phyloP scores from a whole-genome alignment of 2,797 vertebrate species.

The Anniella stebbinsi region DNA sequence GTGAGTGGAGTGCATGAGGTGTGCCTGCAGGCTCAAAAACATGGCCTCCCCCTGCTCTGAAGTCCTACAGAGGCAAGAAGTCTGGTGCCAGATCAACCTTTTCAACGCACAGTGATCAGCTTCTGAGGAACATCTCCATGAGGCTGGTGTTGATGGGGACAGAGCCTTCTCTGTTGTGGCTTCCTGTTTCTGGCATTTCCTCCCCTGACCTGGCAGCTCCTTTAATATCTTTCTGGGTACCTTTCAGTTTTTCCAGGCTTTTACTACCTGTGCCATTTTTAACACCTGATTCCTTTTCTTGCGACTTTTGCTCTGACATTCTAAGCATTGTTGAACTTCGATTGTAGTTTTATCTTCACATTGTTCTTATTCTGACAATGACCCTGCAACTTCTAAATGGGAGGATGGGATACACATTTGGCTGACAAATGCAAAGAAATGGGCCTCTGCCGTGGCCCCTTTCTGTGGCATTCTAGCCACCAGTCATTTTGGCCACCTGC shows the following conservation, averaged over 20 bases:
- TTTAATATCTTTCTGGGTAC: not conserved
- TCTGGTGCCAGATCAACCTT: not conserved
- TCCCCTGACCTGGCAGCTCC: not conserved
- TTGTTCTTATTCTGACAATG: not conserved
- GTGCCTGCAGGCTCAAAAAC: too few relatives aligned
- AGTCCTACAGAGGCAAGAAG: not conserved
- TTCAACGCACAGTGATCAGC: not conserved
- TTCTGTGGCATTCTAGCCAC: not conserved
- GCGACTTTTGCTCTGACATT: too few relatives aligned
- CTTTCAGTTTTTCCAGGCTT: not conserved
- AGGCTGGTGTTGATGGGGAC: fast-evolving
- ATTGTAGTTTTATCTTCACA: not conserved
- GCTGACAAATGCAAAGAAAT: too few relatives aligned
- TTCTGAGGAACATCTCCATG: not conserved
- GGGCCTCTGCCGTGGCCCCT: not conserved
- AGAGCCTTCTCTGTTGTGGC: not conserved
- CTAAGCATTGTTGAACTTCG: not conserved
- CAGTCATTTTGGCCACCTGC: not conserved
- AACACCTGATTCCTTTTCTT: not conserved
- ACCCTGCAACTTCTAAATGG: not conserved
- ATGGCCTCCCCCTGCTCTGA: not conserved
- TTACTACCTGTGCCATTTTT: not conserved
- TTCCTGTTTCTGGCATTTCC: not conserved
- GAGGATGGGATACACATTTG: not conserved
- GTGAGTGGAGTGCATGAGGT: too few relatives aligned